A percentile compares a stretch with the other conserved stretches of the same genome.
These are phyloP conservation scores for Limulus polyphemus DNA, from an alignment of 2,888 invertebrate genomes.

Conservation along the genomic window DNA sequence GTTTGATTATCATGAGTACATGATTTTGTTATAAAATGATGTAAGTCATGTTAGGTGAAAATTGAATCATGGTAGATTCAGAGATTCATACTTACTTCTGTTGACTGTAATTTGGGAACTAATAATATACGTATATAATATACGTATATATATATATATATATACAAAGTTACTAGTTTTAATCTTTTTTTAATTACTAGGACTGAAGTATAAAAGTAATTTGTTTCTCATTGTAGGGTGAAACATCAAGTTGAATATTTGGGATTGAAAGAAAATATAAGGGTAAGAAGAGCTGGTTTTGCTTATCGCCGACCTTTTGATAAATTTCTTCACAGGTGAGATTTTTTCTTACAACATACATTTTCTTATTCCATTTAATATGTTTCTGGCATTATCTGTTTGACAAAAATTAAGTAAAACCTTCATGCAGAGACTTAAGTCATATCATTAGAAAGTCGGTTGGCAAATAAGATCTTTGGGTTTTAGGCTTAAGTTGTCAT, in stretches of 20 bases:
- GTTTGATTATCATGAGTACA: no score
- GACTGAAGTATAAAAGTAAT: not conserved
- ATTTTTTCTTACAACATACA: not conserved
- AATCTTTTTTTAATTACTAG: not conserved
- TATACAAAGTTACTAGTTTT: not conserved
- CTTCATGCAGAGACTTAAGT: no score
- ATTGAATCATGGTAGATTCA: not conserved
- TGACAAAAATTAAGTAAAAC: no score
- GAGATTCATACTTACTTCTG: not conserved
- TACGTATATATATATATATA: not conserved
- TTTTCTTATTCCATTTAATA: no score
- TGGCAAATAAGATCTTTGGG: no score
- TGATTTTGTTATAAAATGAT: no score
- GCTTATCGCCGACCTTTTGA: slow-evolving; percentile 50
- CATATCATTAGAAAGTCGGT: no score
- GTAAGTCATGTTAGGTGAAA: no score
- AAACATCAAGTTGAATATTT: slow-evolving; percentile 55
- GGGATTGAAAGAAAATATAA: slow-evolving; percentile 53
- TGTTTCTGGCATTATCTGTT: no score
- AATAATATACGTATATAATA: no score
- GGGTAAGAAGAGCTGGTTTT: slow-evolving; percentile 53
- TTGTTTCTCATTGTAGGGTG: slow-evolving; percentile 38
- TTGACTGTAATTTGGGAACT: no score
- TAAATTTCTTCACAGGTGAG: slow-evolving; percentile 47
- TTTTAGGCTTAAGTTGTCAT: no score